Evolutionary conservation across 2,113 vertebrate genomes (phyloP), one percentile per base, ranked within the genome.

Genomic region (Xiphophorus couchianus): DNA sequence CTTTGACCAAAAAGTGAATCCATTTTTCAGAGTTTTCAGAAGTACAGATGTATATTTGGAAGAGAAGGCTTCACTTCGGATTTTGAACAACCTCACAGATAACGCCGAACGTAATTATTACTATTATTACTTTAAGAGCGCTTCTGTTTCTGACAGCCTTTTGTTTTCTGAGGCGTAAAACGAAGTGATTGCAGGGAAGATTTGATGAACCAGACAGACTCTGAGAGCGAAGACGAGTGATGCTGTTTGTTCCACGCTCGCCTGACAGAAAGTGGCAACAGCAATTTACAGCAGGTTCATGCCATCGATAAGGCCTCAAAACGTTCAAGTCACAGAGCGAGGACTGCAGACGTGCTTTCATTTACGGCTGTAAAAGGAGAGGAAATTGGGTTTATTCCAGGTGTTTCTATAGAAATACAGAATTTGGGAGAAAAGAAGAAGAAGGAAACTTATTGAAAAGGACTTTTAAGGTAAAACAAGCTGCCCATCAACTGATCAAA

Each of bases 131-230:
- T 69, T 51, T 17, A 25, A 73, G 28, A 72, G 69, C 9, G 0
- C 17, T 71, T 39, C 63, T 60, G 61, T 39, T 11, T 63, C 33
- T 75, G 17, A 15, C 60, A 39, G 7, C 58, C 7, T 62, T 71
- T 71, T 71, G 37, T 71, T 77, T 77, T 74, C n/a, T 5, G 30
- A 22, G 83, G 35, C 1, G n/a, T 74, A 48, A 68, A 17, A 64
- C 9, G 25, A 58, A 39, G 65, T 66, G 75, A 83, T 77, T 81
- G 33, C 68, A 25, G n/a, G 25, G 62, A 35, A 3, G 17, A 61
- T 4, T 68, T 81, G 71, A 78, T 35, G 5, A 31, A 15, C 62
- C 61, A 58, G 42, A 71, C 54, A 44, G 14, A 29, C 15, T n/a
- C 51, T 33, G 39, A 35, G 64, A 22, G 27, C 6, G 19, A 25